A percentile compares a stretch with the other conserved stretches of the same genome.
Conservation (phyloP, 2,113 vertebrate genomes). For the Phalacrocorax pelagicus region DNA sequence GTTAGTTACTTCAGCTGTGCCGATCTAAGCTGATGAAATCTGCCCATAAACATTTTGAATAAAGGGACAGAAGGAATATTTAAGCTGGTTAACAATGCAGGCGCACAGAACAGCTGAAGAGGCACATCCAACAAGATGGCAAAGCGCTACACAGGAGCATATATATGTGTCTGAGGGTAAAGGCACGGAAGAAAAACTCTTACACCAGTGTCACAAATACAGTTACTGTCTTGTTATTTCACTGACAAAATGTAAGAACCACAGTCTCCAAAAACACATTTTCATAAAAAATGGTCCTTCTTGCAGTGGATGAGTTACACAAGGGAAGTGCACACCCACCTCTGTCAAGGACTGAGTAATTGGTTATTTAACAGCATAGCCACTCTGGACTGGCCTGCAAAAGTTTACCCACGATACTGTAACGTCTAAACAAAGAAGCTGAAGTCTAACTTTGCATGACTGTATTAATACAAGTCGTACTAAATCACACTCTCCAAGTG, state of each 20-base stretch:
- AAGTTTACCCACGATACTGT: not conserved
- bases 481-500: not conserved
- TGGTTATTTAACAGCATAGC: not conserved
- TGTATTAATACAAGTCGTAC: not conserved
- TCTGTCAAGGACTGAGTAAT: not conserved
- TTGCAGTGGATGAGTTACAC: not conserved
- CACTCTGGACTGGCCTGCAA: not conserved
- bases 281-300: not conserved
- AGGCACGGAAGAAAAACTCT: not conserved
- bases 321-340: not conserved
- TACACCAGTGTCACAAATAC: not conserved
- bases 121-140: accelerated
- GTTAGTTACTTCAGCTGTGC: not conserved
- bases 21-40: not conserved
- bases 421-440: not conserved
- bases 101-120: not conserved
- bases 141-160: accelerated
- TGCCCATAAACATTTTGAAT: not conserved
- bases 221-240: not conserved
- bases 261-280: not conserved
- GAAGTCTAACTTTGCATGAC: not conserved
- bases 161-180: not conserved
- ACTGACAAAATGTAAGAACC: not conserved
- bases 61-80: not conserved
- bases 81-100: not conserved